These are phyloP conservation scores for Meandrusa payeni DNA, from an alignment of 2,888 invertebrate genomes.

Conservation along the genomic window DNA sequence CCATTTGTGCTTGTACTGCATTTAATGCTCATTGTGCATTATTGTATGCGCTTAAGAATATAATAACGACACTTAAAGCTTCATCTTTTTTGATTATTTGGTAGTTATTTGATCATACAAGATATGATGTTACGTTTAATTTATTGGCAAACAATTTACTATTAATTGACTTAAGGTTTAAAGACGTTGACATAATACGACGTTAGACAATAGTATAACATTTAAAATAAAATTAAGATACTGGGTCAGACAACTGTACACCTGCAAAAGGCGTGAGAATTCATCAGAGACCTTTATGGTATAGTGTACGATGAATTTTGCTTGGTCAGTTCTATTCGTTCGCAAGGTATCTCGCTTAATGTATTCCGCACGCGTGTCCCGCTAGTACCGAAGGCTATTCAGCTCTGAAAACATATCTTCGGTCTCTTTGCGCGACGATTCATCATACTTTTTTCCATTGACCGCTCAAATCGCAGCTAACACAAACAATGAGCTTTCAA, in stretches of 20 bases:
- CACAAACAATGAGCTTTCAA: slow-evolving; percentile 76
- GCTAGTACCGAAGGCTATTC: slow-evolving; percentile 69
- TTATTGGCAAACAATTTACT: too few species aligned
- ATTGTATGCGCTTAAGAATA: slow-evolving; percentile 16
- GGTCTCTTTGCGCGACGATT: slow-evolving; percentile 61
- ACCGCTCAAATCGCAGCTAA: slow-evolving; percentile 64
- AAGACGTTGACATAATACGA: too few species aligned
- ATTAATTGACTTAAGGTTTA: too few species aligned
- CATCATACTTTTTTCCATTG: slow-evolving; percentile 77
- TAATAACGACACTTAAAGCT: not conserved
- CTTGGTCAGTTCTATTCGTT: slow-evolving; percentile 33
- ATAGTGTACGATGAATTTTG: not conserved
- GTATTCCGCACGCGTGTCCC: slow-evolving; percentile 67
- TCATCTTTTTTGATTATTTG: slow-evolving; percentile 13
- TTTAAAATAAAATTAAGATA: slow-evolving; percentile 22
- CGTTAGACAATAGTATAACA: slow-evolving; percentile 1
- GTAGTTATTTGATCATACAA: too few species aligned
- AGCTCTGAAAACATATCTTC: slow-evolving; percentile 74
- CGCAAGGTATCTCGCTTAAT: slow-evolving; percentile 51
- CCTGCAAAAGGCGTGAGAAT: slow-evolving; percentile 30
- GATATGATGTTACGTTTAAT: too few species aligned
- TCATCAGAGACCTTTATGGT: slow-evolving; percentile 26
- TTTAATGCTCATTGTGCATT: slow-evolving; percentile 18
- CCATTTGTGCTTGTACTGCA: not conserved
- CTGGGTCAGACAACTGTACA: slow-evolving; percentile 25